These are phyloP conservation scores for Drosophila jambulina DNA, from an alignment of 1,140 invertebrate genomes.

Conservation along the genomic window DNA sequence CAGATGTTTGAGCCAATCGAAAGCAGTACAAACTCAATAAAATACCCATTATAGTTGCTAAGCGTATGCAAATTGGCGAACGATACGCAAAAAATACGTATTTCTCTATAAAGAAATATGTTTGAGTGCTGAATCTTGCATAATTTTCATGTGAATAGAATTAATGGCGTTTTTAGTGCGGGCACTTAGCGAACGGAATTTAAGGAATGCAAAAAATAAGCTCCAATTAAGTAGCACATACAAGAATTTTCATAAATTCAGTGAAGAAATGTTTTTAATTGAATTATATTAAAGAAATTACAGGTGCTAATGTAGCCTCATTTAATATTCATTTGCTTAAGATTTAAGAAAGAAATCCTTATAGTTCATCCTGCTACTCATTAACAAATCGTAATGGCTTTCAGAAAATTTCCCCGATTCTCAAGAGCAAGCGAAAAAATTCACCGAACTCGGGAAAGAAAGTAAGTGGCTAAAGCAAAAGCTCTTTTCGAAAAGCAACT, in stretches of 20 bases:
- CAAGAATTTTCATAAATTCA: not conserved
- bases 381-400: not conserved
- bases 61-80: conserved; percentile 52
- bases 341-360: not conserved
- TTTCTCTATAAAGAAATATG: conserved; percentile 4
- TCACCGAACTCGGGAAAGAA: conserved; percentile 52
- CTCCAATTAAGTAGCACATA: not conserved
- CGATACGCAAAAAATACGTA: conserved; percentile 28
- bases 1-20: conserved; percentile 37
- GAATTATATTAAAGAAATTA: too few relatives aligned
- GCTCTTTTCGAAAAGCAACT: conserved; percentile 55
- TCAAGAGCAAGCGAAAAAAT: conserved; percentile 65
- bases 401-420: conserved; percentile 63
- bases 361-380: not conserved
- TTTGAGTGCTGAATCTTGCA: conserved; percentile 23
- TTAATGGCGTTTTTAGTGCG: conserved; percentile 21
- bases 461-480: conserved; percentile 46
- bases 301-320: too few relatives aligned
- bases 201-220: conserved; percentile 10
- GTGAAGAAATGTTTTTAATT: too few relatives aligned
- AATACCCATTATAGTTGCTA: conserved; percentile 55
- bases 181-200: conserved; percentile 25
- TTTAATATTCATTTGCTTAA: too few relatives aligned
- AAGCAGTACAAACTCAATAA: conserved; percentile 56
- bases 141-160: conserved; percentile 36